Evolutionary conservation across 2,888 invertebrate genomes (phyloP), one percentile per base, ranked within the genome.

Genomic region (Myopa testacea): DNA sequence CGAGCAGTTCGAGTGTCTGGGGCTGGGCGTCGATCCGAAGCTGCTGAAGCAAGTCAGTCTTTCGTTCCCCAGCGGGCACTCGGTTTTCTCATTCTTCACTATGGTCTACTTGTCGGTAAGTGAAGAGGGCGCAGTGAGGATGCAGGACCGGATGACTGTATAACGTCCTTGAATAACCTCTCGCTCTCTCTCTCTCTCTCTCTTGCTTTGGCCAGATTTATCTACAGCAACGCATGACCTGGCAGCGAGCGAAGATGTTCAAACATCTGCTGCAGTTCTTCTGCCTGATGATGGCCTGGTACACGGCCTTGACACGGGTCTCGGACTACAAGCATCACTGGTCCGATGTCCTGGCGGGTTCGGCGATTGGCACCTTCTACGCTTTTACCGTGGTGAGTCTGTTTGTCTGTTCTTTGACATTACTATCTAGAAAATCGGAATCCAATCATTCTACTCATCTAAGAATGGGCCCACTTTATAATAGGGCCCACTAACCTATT

Each of bases 281-380:
- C 19, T 92, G 95, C 75, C 90, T 98, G 78, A 91, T 94, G 89
- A 90, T 95, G 87, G 94, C 97, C 63, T 94, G 95, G 93, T 95
- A 93, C 88, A 96, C 96, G 19, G 93, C 95, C 34, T 92, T 98
- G 91, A 95, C 96, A 40, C 92, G 98, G 63, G 93, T 99, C 72
- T 96, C 96, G 4, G 96, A 99, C 91, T 97, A 98, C 91, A 98
- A 98, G 88, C 98, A 99, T 89, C 98, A 99, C 87, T 98, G 97
- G 96, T 97, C 96, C 85, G 99, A 99, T 89, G 98, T 98, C 0
- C 90, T 98, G 38, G 93, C 93, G 76, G 99, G 99, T 0, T 91
- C 93, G 79, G 84, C 90, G 55, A 92, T 95, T 79, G 96, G 96
- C 14, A 87, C 92, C 40, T 84, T 92, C 40, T 91, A 91, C 79